Evolutionary conservation across 2,113 vertebrate genomes (phyloP), one percentile per base, ranked within the genome.

Genomic region (Pardalotus punctatus): DNA sequence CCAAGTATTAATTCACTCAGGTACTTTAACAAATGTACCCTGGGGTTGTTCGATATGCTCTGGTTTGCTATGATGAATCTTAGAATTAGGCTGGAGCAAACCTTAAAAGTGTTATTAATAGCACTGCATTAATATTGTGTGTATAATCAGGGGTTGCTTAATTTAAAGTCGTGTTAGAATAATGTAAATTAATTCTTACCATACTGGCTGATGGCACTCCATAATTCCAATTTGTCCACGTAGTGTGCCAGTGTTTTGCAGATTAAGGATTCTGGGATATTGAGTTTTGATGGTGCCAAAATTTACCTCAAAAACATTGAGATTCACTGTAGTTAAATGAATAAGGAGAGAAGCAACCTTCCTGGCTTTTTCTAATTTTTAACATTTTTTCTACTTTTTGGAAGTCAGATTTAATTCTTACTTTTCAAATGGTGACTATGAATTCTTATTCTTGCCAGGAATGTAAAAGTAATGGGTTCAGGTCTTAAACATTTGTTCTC

Each of bases 401-500:
- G 54, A 90, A 90, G 38, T 66, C 11, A 5, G 67, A 54, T 91
- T 82, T 84, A 92, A 76, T 70, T 87, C 62, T 90, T 73, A 6
- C 54, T 90, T 89, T 86, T 62, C 67, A 62, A 81, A 92, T 69
- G 48, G 35, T 62, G 72, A 72, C 79, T 60, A 25, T 82, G 62
- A 91, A 80, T 90, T 88, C 57, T 88, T 88, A 48, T 81, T 84
- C 67, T 92, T 93, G 38, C 51, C 43, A 81, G 85, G 23, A 83
- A 90, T 88, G 40, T 92, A 71, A 81, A 87, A 93, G 71, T 89
- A 83, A 86, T 78, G 56, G 25, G 64, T 91, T 96, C 79, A 71
- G 71, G 72, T 77, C 79, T 95, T 70, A 94, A 88, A 83, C 72
- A 58, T 87, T 95, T 85, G 79, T 93, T 94, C 92, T 90, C 0